Evolutionary conservation across 2,113 vertebrate species (phyloP).

Genomic region (Phodopus roborovskii): DNA sequence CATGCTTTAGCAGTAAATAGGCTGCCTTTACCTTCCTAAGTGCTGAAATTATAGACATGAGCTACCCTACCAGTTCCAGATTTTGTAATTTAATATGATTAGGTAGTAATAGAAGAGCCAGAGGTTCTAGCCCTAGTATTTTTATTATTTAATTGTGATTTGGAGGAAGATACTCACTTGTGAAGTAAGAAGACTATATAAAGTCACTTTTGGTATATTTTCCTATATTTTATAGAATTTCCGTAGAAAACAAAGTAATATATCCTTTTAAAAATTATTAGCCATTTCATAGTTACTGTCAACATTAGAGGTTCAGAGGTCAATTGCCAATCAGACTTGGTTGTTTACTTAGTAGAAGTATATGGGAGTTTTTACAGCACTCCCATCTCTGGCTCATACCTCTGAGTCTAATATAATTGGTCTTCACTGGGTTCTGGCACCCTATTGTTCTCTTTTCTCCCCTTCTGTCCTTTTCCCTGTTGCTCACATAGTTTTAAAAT

Average conservation of each 20-base stretch:
- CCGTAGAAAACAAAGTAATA: conserved; percentile 14
- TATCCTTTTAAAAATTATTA: background rate
- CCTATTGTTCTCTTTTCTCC: background rate
- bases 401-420: background rate
- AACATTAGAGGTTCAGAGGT: conserved; percentile 27
- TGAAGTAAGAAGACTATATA: conserved; percentile 19
- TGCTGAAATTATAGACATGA: background rate
- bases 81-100: background rate
- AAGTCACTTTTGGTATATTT: background rate
- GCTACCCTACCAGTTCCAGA: background rate
- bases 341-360: background rate
- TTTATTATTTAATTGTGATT: background rate
- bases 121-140: background rate
- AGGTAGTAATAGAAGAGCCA: background rate
- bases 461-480: background rate
- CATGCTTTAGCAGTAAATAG: background rate
- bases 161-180: background rate
- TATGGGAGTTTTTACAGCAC: background rate
- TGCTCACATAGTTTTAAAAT: background rate
- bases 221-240: conserved; percentile 38
- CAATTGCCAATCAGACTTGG: background rate
- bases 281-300: conserved; percentile 11
- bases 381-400: background rate
- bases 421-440: background rate
- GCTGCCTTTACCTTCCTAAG: background rate